A percentile compares a stretch with the other conserved stretches of the same genome.
These are phyloP conservation scores for Grus americana DNA, from an alignment of 2,113 vertebrate genomes.

Conservation along the genomic window DNA sequence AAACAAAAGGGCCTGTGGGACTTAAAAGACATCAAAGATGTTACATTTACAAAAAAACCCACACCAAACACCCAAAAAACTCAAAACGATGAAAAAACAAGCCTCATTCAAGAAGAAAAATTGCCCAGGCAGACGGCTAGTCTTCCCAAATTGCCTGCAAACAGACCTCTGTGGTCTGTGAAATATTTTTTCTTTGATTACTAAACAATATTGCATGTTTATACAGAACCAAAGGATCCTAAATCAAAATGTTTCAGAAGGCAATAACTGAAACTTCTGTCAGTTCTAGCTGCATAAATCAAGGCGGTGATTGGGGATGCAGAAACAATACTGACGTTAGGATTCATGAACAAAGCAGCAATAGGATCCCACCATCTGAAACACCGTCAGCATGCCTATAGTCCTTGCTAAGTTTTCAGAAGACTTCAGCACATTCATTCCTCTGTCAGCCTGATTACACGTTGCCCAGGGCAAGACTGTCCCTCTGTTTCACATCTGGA, in stretches of 20 bases:
- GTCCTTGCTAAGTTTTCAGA: background rate
- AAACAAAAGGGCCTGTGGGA: background rate
- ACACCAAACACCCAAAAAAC: rapidly evolving
- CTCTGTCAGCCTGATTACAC: constrained; percentile 11
- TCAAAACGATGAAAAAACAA: background rate
- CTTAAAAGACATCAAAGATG: background rate
- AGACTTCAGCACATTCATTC: background rate
- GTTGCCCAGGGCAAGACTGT: background rate
- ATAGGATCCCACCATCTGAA: background rate
- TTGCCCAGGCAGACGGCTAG: background rate
- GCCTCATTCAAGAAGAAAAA: background rate
- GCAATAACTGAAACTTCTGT: background rate
- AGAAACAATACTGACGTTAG: background rate
- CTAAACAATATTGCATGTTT: background rate
- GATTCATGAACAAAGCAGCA: background rate
- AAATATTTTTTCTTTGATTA: background rate
- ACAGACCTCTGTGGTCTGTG: background rate
- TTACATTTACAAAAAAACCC: background rate
- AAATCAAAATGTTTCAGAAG: background rate
- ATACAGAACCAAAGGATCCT: background rate
- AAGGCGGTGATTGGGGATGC: background rate
- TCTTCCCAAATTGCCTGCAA: background rate
- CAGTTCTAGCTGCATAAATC: background rate
- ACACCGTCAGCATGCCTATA: background rate
- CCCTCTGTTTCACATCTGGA: constrained; percentile 19